phyloP scores from a whole-genome alignment of 2,113 vertebrate species.

The Ictalurus punctatus region DNA sequence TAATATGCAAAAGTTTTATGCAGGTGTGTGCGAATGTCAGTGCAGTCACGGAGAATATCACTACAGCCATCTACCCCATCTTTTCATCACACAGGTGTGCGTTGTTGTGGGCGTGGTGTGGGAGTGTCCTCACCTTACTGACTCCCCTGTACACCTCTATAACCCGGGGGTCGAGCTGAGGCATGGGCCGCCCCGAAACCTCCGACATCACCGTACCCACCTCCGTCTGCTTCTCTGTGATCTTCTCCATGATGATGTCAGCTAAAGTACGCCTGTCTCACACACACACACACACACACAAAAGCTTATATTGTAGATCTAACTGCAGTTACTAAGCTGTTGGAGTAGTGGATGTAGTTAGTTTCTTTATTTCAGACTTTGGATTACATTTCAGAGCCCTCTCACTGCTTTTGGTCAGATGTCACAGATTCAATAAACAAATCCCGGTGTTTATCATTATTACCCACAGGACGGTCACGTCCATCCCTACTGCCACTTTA shows the following conservation, averaged over 20 bases:
- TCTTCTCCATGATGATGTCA: conserved; percentile 96
- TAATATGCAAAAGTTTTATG: background rate
- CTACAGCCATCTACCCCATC: background rate
- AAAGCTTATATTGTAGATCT: background rate
- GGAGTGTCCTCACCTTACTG: conserved; percentile 76
- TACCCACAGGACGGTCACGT: background rate
- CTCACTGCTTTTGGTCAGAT: too few species aligned
- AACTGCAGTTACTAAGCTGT: background rate
- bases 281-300: conserved; percentile 25
- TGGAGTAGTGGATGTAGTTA: background rate
- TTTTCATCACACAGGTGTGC: background rate
- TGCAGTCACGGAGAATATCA: background rate
- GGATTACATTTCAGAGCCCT: too few species aligned
- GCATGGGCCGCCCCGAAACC: conserved; percentile 79
- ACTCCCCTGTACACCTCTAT: conserved; percentile 91
- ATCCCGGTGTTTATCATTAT: background rate
- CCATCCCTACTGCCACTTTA: background rate
- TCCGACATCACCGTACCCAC: conserved; percentile 90
- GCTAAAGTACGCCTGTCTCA: conserved; percentile 84
- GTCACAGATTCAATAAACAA: background rate
- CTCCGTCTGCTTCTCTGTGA: conserved; percentile 97
- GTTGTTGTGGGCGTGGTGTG: background rate
- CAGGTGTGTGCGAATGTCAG: background rate
- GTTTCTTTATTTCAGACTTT: too few species aligned
- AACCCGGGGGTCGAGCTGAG: conserved; percentile 87